A percentile compares a stretch with the other conserved stretches of the same genome.
Evolutionary conservation across 1,140 invertebrate species (phyloP).

Genomic region (Ctenoplectra terminalis): DNA sequence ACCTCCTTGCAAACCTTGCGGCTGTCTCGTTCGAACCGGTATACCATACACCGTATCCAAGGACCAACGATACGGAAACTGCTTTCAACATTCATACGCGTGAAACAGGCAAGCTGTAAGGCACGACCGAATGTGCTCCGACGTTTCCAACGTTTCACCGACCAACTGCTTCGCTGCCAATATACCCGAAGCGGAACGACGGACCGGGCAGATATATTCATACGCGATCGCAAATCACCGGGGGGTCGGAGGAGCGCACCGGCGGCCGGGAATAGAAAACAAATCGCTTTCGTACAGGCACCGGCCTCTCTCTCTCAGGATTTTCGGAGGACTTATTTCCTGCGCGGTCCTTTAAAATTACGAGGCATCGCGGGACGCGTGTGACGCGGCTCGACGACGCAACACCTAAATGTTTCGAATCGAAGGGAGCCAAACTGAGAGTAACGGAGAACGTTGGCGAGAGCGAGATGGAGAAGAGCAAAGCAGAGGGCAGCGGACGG

Average conservation of each 20-base stretch:
- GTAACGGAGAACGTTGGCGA: not conserved
- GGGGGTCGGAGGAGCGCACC: not conserved
- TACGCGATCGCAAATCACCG: conserved; percentile 41
- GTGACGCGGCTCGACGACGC: conserved; percentile 51
- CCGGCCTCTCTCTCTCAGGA: not conserved
- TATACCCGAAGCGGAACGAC: not conserved
- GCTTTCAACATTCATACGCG: conserved; percentile 2
- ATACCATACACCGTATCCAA: not conserved
- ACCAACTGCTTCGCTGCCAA: not conserved
- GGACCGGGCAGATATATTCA: conserved; percentile 16
- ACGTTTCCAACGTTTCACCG: conserved; percentile 3
- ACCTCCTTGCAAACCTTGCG: conserved; percentile 8
- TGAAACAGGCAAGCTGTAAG: not conserved
- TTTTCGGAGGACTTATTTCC: conserved; percentile 28
- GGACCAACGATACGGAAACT: not conserved
- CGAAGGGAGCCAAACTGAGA: conserved; percentile 1
- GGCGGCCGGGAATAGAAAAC: conserved; percentile 36
- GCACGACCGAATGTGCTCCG: not conserved
- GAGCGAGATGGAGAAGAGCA: not conserved
- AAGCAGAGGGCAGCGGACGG: not conserved
- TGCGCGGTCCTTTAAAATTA: conserved; percentile 56
- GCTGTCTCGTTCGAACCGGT: not conserved
- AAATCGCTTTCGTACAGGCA: conserved; percentile 53
- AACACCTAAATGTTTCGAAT: conserved; percentile 59
- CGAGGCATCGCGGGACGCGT: conserved; percentile 52